Evolutionary conservation across 1,140 invertebrate species (phyloP), one percentile per base, ranked within the genome.

Genomic region (Calliopsis andreniformis): DNA sequence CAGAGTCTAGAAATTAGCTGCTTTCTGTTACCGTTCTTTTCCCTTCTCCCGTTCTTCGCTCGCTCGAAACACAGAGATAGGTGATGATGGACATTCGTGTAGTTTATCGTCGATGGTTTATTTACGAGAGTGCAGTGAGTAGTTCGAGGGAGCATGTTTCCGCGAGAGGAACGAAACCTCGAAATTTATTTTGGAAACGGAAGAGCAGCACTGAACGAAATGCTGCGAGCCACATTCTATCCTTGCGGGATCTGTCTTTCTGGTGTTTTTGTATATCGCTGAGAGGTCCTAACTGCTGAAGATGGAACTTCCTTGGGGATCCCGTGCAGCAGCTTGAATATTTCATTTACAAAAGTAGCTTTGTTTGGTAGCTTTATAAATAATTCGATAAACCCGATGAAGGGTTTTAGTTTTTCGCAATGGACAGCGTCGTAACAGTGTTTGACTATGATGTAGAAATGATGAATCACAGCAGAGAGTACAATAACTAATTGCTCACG

Each of bases 261-360:
- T 18, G n/a, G 30, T 1, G 30, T 20, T n/a, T 14, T 5, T 16
- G 20, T 18, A 7, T 2, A 18, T 2, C 10, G 25, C 18, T 8
- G 16, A 8, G 7, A 28, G 16, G 23, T 32, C 42, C n/a, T 61
- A 18, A 32, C 39, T 28, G 39, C 32, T 23, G 18, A 10, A 14
- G 16, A 20, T 10, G 6, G 69, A 56, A 39, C 63, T 42, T 72
- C 30, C 1, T 35, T 4, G 20, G 23, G 25, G 42, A 42, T 72
- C 35, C 47, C 20, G 5, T n/a, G 20, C 23, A n/a, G 16, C 10
- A 0, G 10, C 45, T n/a, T 72, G 58, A 72, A 72, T 72, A 53
- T 72, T 72, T 72, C 23, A 71, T 42, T 63, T 59, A 58, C 42
- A 63, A 32, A 62, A 51, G 63, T 51, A 71, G 69, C 69, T 51